Conservation (phyloP, 2,888 invertebrate species). For the Himalopsyche anomala region DNA sequence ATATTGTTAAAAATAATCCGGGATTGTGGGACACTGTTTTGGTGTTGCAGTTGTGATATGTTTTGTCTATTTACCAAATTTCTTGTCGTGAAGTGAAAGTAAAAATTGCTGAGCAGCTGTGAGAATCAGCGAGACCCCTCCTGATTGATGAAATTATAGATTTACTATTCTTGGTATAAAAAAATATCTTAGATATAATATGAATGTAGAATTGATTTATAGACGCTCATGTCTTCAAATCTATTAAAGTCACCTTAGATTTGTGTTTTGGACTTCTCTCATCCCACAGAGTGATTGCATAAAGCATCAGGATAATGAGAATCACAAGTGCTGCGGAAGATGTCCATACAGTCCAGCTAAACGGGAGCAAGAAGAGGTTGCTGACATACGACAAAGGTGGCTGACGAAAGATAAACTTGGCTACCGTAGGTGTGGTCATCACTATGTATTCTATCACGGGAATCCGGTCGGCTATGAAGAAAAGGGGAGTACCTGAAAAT, state of each 20-base stretch:
- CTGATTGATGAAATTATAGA: no score
- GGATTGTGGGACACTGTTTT: no score
- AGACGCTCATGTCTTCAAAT: not conserved
- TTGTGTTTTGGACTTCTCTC: conserved; percentile 59
- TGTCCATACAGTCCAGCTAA: conserved; percentile 80
- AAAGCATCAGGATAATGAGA: conserved; percentile 73
- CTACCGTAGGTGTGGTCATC: conserved; percentile 75
- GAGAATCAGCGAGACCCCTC: no score
- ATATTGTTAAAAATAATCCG: no score
- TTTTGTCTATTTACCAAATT: no score
- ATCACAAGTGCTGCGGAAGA: conserved; percentile 75
- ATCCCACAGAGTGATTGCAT: conserved; percentile 75
- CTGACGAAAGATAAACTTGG: conserved; percentile 81
- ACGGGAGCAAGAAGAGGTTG: conserved; percentile 82
- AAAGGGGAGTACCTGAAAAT: conserved; percentile 71
- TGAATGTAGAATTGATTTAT: not conserved
- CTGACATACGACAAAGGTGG: conserved; percentile 81
- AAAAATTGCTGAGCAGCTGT: no score
- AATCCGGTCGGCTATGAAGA: conserved; percentile 69
- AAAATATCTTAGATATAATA: not conserved
- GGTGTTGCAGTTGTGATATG: no score
- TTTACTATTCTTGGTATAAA: no score
- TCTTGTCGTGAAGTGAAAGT: no score
- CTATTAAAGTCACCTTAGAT: not conserved
- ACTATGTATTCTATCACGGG: conserved; percentile 76